Evolutionary conservation across 2,797 vertebrate genomes (phyloP).

Genomic region (Onychomys arenicola): DNA sequence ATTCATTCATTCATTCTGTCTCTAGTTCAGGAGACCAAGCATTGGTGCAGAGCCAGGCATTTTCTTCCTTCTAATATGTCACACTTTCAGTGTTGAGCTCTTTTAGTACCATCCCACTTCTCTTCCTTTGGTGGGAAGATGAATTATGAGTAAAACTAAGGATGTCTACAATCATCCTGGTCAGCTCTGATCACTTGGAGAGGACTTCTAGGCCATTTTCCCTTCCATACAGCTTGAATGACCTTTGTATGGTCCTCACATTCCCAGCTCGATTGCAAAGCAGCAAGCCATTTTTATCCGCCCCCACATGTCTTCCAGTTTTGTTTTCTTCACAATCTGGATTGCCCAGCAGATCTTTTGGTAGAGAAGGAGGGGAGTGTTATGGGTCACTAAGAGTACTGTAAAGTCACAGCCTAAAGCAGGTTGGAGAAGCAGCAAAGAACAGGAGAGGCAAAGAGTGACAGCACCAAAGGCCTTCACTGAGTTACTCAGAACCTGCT

Average conservation of each 20-base stretch:
- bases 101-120: neutral
- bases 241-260: neutral
- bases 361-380: neutral
- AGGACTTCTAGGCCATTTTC: neutral
- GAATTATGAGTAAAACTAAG: conserved; percentile 21
- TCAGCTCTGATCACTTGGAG: neutral
- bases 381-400: neutral
- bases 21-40: neutral
- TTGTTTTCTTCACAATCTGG: conserved; percentile 32
- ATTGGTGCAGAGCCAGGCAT: neutral
- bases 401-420: neutral
- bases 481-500: neutral
- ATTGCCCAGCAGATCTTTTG: conserved; percentile 5
- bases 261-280: conserved; percentile 6
- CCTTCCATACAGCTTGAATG: neutral
- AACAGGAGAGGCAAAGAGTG: neutral
- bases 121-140: conserved; percentile 28
- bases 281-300: neutral
- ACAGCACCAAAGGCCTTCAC: neutral
- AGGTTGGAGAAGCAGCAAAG: neutral
- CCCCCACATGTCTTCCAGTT: neutral
- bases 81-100: conserved; percentile 38
- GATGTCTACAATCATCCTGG: neutral
- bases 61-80: conserved; percentile 17
- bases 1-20: neutral